Percentiles rank a stretch among this genome's conserved stretches.
Conservation (phyloP, 2,888 invertebrate species). For the Perizoma affinitatum region DNA sequence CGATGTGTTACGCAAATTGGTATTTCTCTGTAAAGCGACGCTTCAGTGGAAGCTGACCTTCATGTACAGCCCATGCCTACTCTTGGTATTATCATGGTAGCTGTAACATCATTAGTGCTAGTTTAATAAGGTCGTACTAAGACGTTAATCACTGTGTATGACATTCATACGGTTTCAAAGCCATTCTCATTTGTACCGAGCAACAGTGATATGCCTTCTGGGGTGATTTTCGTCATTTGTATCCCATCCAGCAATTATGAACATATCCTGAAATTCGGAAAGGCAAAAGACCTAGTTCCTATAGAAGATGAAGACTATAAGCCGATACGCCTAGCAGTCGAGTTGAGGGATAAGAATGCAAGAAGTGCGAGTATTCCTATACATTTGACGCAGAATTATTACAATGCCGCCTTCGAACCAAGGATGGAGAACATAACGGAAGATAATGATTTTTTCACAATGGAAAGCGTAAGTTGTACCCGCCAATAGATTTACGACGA, state of each 20-base stretch:
- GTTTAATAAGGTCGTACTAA: conserved; percentile 50
- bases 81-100: not conserved
- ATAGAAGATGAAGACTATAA: conserved; percentile 53
- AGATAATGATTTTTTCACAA: conserved; percentile 84
- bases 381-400: conserved; percentile 69
- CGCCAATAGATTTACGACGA: too few relatives aligned
- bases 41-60: conserved; percentile 5
- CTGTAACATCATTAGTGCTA: conserved; percentile 36
- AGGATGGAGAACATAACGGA: conserved; percentile 70
- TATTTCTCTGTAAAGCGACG: not conserved
- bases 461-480: conserved; percentile 84
- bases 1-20: not conserved
- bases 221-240: conserved; percentile 88
- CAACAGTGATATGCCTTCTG: conserved; percentile 76
- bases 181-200: conserved; percentile 20
- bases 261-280: conserved; percentile 83
- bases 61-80: not conserved
- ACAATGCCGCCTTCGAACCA: conserved; percentile 62
- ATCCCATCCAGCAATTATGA: conserved; percentile 88
- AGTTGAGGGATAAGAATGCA: conserved; percentile 67
- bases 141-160: conserved; percentile 38
- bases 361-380: conserved; percentile 63
- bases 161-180: conserved; percentile 35
- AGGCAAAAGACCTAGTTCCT: conserved; percentile 61
- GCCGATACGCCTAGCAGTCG: conserved; percentile 64